These are phyloP conservation scores for Noctua pronuba DNA, from an alignment of 2,888 invertebrate species.

Conservation along the genomic window DNA sequence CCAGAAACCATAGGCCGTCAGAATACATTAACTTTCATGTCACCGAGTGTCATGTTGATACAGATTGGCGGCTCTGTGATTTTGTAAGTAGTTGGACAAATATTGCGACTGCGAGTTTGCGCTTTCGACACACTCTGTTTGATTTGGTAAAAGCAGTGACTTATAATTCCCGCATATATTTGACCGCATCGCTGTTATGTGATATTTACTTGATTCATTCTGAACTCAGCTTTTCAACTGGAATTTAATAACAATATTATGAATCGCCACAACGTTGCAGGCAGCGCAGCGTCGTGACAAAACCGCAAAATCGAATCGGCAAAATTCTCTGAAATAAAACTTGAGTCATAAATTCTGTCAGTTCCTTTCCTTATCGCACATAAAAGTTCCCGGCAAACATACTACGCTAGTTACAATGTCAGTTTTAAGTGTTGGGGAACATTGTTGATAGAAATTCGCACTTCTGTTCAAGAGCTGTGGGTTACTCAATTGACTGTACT, in stretches of 20 bases:
- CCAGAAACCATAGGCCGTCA: slow-evolving; percentile 58
- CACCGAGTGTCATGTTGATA: slow-evolving; percentile 59
- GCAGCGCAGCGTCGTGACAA: slow-evolving; percentile 48
- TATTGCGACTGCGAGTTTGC: slow-evolving; percentile 67
- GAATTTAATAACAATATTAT: slow-evolving; percentile 25
- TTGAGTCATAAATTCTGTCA: slow-evolving; percentile 58
- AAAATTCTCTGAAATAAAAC: slow-evolving; percentile 60
- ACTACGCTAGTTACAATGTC: slow-evolving; percentile 42
- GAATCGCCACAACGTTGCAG: slow-evolving; percentile 37
- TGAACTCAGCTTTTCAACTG: slow-evolving; percentile 40
- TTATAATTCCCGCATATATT: slow-evolving; percentile 58
- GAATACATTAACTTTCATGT: slow-evolving; percentile 69
- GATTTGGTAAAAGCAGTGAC: slow-evolving; percentile 72
- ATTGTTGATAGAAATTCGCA: slow-evolving; percentile 45
- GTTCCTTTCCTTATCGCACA: slow-evolving; percentile 49
- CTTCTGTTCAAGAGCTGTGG: slow-evolving; percentile 34
- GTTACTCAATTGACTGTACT: slow-evolving; percentile 38
- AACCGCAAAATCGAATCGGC: slow-evolving; percentile 55
- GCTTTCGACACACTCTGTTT: slow-evolving; percentile 73
- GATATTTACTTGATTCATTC: slow-evolving; percentile 54
- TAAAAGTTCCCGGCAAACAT: slow-evolving; percentile 51
- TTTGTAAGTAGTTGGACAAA: slow-evolving; percentile 70
- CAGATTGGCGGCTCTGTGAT: slow-evolving; percentile 67
- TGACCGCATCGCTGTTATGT: slow-evolving; percentile 35
- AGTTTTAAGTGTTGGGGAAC: slow-evolving; percentile 34